Conservation (phyloP, 1,140 invertebrate genomes). For the Grapholita molesta region DNA sequence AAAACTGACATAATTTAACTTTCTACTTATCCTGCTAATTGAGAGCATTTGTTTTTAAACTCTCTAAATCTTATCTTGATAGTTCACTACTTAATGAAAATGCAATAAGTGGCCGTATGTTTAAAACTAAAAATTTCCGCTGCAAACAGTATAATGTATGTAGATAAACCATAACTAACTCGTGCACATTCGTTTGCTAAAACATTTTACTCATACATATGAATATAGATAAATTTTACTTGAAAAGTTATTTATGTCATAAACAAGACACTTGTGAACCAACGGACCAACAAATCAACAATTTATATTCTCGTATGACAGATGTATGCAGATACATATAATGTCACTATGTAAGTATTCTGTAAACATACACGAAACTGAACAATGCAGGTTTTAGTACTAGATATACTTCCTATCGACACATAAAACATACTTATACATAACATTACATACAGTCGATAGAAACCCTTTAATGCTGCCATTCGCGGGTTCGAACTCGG, state of each 20-base stretch:
- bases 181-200: neutral
- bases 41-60: no score
- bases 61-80: no score
- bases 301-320: neutral
- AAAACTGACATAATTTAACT: no score
- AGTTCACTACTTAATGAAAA: no score
- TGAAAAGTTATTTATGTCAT: neutral
- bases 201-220: neutral
- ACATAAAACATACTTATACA: no score
- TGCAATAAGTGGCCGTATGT: no score
- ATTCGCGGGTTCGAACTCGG: no score
- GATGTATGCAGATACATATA: neutral
- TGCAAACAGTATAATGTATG: neutral
- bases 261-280: neutral
- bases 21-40: no score
- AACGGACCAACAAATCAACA: neutral
- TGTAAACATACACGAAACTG: neutral
- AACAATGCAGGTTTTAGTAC: no score
- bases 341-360: neutral
- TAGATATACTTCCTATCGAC: no score
- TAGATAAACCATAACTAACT: neutral
- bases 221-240: neutral
- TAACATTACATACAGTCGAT: no score
- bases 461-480: no score
- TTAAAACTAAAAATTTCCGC: neutral